Evolutionary conservation across 2,888 invertebrate species (phyloP), one percentile per base, ranked within the genome.

Genomic region (Apotomis capreana): DNA sequence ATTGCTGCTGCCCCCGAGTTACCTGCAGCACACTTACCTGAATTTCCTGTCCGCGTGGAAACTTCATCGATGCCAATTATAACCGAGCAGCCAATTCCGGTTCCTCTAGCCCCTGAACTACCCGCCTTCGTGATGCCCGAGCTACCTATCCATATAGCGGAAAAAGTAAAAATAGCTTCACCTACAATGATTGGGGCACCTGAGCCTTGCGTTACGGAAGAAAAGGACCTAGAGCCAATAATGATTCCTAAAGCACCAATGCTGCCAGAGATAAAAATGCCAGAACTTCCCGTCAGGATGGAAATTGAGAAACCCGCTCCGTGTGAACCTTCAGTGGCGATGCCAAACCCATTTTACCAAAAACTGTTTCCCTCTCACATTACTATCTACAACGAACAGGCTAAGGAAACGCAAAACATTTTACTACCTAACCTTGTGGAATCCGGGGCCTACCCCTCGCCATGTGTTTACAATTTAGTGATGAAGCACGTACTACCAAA

Each of bases 21-120:
- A 40, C 52, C 44, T 12, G 54, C 60, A 49, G 44, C 54, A 10
- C 54, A 6, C 15, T 13, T 69, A 9, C 69, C 61, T 10, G 54
- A 69, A 13, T 46, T 61, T 55, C 15, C 69, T 37, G 10, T 52
- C 5, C 40, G 4, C 1, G n/a, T 69, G 9, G 54, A 67, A 10
- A 26, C 52, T 13, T 52, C 63, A 40, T 44, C 49, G 12, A 49
- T 49, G 49, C 49, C 49, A 49, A 10, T 49, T 6, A 49, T 49
- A 9, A 10, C 9, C 10, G 49, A 49, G 9, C 40, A 44, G 3
- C 60, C 46, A 4, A 40, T 59, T 3, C 49, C 15, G 6, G 70
- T 77, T 54, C 78, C 78, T 13, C 68, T 78, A 10, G 74, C 76
- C 65, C 81, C 80, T 54, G 76, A 77, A 70, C 61, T 82, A 40